Conservation (phyloP, 2,888 invertebrate species). For the Carpatolechia fugitivella region DNA sequence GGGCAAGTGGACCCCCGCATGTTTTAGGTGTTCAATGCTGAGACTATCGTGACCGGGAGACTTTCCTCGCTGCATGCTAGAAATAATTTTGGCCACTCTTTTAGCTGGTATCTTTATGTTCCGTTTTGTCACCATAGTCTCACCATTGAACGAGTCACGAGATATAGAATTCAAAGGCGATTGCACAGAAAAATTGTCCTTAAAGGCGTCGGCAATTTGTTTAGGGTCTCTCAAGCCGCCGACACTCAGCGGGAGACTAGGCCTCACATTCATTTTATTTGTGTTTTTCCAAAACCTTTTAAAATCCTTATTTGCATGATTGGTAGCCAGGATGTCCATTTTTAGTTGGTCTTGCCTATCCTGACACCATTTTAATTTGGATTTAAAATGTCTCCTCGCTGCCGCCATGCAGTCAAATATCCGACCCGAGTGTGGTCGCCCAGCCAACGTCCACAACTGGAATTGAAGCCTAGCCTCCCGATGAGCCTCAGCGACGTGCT, state of each 20-base stretch:
- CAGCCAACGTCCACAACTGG: not conserved
- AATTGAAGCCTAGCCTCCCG: slow-evolving; percentile 8
- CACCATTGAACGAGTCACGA: not conserved
- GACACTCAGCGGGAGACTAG: slow-evolving; percentile 11
- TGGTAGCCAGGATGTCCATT: slow-evolving; percentile 6
- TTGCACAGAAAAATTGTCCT: not conserved
- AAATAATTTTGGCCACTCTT: not conserved
- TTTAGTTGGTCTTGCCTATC: slow-evolving; percentile 12
- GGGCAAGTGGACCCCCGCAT: not conserved
- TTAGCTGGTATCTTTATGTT: not conserved
- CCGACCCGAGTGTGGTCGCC: slow-evolving; percentile 7
- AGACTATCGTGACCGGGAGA: not conserved
- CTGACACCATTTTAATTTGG: slow-evolving; percentile 16
- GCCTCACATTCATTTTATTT: not conserved
- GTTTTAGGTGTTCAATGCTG: not conserved
- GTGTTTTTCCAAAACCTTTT: slow-evolving; percentile 12
- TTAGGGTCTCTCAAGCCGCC: not conserved
- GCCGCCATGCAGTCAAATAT: slow-evolving; percentile 14
- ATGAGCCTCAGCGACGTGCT: slow-evolving; percentile 14
- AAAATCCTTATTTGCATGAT: slow-evolving; percentile 3
- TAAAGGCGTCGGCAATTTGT: slow-evolving; percentile 4
- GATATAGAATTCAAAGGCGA: not conserved
- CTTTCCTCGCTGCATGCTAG: not conserved
- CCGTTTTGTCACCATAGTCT: not conserved
- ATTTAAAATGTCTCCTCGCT: slow-evolving; percentile 11